Base-by-base conservation (phyloP, 2,113 vertebrate species). In the Aviceda subcristata region DNA sequence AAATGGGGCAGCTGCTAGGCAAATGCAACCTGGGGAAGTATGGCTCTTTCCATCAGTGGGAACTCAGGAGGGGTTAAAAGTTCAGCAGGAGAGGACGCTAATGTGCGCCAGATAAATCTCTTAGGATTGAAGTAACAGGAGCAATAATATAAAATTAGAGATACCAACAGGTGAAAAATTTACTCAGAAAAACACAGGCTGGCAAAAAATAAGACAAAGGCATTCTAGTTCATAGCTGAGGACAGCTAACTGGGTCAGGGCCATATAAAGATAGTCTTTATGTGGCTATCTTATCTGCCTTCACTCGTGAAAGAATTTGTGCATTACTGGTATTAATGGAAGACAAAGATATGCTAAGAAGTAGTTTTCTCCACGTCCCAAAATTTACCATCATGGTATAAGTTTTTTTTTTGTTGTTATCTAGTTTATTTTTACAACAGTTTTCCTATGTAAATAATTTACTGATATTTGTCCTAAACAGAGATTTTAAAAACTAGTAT, bases 231-330 rank as follows among this genome's bases (percentile, higher is more conserved):
- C 46, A 51, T 5, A 30, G 76, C 36, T 91, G 57, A 84, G 88
- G 80, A 89, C 88, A 85, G 48, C 34, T 93, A 97, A 94, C 11
- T 90, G 91, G 83, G 90, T 97, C 92, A 95, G 46, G 92, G 68
- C 34, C 93, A 86, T 41, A 56, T 36, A 57, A 92, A 95, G 39
- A 76, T 62, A 48, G 57, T 88, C 82, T 81, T 81, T 48, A 23
- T 68, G 68, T 46, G 34, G 20, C 23, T 85, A 60, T 91, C 91
- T 86, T 68, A 89, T 69, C 79, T 81, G 55, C 20, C 41, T 72
- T 78, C 53, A 38, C 57, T 92, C 34, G 5, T 38, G 48, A 87
- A 69, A 91, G 62, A 60, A 84, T 75, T 48, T 78, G 8, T 85
- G 66, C 26, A 27, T 76, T 66, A 62, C 17, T 76, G 34, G 64